Evolutionary conservation across 1,140 invertebrate genomes (phyloP).

Genomic region (Delia radicum): DNA sequence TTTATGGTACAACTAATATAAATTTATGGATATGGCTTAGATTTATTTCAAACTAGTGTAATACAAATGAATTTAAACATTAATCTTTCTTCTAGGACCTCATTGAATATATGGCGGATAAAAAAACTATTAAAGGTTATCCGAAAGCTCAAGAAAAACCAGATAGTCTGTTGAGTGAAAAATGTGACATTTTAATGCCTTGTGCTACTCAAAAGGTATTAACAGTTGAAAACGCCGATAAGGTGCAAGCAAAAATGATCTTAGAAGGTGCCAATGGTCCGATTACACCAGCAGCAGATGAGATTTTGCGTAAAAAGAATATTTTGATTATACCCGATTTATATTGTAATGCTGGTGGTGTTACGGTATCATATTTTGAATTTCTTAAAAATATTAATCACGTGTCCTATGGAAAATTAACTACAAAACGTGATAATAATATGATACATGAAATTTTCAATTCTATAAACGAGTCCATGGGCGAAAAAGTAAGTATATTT

Average conservation of each 20-base stretch:
- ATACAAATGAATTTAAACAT: background rate
- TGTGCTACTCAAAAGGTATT: constrained; percentile 84
- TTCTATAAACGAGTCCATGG: constrained; percentile 42
- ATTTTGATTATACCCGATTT: constrained; percentile 84
- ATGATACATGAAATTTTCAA: constrained; percentile 40
- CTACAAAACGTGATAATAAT: constrained; percentile 59
- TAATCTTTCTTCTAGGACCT: constrained; percentile 31
- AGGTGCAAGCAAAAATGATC: constrained; percentile 74
- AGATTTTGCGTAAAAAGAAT: constrained; percentile 70
- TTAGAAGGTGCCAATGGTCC: constrained; percentile 87
- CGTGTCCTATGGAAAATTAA: constrained; percentile 83
- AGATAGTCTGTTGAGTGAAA: constrained; percentile 66
- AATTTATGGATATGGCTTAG: too few relatives aligned
- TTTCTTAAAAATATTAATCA: constrained; percentile 91
- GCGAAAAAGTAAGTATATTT: background rate
- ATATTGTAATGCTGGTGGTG: constrained; percentile 82
- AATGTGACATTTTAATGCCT: constrained; percentile 85
- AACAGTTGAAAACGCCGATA: constrained; percentile 71
- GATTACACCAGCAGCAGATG: constrained; percentile 79
- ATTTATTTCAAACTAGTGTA: too few relatives aligned
- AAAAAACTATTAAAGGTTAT: constrained; percentile 75
- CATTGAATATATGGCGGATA: constrained; percentile 36
- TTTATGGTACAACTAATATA: too few relatives aligned
- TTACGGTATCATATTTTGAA: constrained; percentile 91
- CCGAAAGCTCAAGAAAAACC: constrained; percentile 67